Percentiles rank a stretch among this genome's conserved stretches.
Evolutionary conservation across 2,113 vertebrate species (phyloP).

Genomic region (Manacus vitellinus): DNA sequence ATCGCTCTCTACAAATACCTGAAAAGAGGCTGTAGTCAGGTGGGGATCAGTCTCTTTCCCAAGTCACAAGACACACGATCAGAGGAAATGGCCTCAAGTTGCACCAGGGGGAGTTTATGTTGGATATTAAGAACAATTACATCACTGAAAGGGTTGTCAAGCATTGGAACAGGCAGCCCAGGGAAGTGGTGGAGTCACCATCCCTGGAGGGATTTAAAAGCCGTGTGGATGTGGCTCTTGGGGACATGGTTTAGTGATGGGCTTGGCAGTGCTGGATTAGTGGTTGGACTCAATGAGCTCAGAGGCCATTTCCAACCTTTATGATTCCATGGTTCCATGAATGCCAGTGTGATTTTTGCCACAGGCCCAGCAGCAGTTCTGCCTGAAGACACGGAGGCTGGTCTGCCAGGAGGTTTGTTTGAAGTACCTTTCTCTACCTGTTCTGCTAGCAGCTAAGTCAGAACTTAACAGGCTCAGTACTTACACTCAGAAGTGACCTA

Average conservation of each 20-base stretch:
- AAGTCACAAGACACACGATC: neutral
- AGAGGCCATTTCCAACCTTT: neutral
- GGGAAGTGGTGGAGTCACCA: neutral
- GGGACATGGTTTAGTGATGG: neutral
- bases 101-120: neutral
- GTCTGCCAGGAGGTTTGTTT: neutral
- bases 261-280: neutral
- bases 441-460: accelerated
- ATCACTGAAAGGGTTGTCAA: neutral
- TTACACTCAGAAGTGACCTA: neutral
- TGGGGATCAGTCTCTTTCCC: neutral
- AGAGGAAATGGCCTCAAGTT: neutral
- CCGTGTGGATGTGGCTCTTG: neutral
- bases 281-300: neutral
- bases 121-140: neutral
- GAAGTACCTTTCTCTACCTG: accelerated
- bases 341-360: neutral
- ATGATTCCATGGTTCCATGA: neutral
- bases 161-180: neutral
- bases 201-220: neutral
- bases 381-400: accelerated
- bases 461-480: neutral
- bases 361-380: neutral
- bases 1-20: accelerated
- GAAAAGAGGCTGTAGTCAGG: neutral